phyloP scores from a whole-genome alignment of 2,113 vertebrate genomes.

The Cnemophilus loriae region DNA sequence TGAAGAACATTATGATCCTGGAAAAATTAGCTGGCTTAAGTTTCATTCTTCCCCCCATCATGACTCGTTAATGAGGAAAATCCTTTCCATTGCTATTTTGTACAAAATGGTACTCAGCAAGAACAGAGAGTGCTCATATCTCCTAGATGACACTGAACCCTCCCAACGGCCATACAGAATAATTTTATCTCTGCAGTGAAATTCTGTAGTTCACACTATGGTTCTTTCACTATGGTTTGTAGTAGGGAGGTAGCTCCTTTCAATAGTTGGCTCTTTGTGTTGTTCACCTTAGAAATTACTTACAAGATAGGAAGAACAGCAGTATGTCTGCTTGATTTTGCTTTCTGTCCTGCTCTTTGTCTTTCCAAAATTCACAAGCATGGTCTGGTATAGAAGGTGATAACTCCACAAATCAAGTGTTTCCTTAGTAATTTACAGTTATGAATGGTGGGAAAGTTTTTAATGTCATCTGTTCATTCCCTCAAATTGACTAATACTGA shows the following conservation, averaged over 20 bases:
- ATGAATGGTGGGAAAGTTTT: not conserved
- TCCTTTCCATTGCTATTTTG: slow-evolving; percentile 18
- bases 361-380: not conserved
- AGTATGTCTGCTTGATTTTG: not conserved
- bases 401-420: not conserved
- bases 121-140: slow-evolving; percentile 7
- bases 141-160: not conserved
- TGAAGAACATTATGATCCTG: slow-evolving; percentile 30
- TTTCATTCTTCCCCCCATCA: not conserved
- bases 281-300: not conserved
- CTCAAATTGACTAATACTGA: not conserved
- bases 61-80: not conserved
- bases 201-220: not conserved
- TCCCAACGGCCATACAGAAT: not conserved
- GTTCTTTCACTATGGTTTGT: not conserved
- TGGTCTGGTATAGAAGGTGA: not conserved
- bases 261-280: not conserved
- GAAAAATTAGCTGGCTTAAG: slow-evolving; percentile 29
- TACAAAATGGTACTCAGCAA: not conserved
- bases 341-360: not conserved
- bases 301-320: not conserved
- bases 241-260: not conserved
- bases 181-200: not conserved
- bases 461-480: not conserved
- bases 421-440: not conserved